phyloP scores from a whole-genome alignment of 1,140 invertebrate genomes.

The Cepaea nemoralis region DNA sequence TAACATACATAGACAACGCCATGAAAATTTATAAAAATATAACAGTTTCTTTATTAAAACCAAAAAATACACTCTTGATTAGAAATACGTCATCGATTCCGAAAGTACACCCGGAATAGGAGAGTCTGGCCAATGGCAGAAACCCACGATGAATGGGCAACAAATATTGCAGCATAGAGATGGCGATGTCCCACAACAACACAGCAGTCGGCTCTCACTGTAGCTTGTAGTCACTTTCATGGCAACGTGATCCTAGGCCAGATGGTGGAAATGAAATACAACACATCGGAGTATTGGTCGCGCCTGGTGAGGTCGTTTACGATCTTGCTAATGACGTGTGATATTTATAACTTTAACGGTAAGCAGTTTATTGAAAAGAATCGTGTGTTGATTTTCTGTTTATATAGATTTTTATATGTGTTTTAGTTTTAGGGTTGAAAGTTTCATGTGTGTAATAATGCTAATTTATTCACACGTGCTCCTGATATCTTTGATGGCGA shows the following conservation, averaged over 20 bases:
- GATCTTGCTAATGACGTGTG: slow-evolving; percentile 44
- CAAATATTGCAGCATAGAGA: neutral
- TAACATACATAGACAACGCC: no score
- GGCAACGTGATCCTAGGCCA: neutral
- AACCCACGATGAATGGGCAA: slow-evolving; percentile 54
- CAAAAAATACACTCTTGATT: slow-evolving; percentile 9
- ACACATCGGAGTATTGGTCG: slow-evolving; percentile 32
- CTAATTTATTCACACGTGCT: no score
- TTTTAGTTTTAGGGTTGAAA: no score
- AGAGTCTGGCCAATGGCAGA: slow-evolving; percentile 52
- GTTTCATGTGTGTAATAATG: no score
- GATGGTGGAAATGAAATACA: slow-evolving; percentile 23
- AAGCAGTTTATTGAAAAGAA: no score
- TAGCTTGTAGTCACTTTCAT: neutral
- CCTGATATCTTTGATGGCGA: no score
- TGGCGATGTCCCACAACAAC: neutral
- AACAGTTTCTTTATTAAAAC: no score
- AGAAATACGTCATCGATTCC: slow-evolving; percentile 31
- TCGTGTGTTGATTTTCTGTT: no score
- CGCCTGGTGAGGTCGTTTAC: slow-evolving; percentile 46
- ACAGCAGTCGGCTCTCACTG: no score
- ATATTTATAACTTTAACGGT: slow-evolving; percentile 48
- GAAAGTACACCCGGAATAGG: slow-evolving; percentile 38
- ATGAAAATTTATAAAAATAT: no score
- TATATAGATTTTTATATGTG: no score